Percentiles rank a stretch among this genome's conserved stretches.
Evolutionary conservation across 2,113 vertebrate species (phyloP).

Genomic region (Odobenus rosmarus): DNA sequence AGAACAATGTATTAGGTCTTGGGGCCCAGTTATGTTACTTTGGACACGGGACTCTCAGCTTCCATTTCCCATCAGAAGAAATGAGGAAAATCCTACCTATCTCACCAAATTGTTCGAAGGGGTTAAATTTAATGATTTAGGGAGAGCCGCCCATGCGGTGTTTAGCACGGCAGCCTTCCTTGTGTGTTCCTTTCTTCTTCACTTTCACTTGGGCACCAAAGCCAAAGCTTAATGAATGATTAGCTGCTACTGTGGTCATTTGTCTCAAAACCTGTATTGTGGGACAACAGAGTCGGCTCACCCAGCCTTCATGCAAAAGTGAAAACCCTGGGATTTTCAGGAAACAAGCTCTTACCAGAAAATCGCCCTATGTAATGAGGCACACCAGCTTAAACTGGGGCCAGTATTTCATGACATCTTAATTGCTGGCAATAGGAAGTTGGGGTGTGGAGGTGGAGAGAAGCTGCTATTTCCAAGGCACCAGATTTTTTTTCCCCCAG

Average conservation of each 20-base stretch:
- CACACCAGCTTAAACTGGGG: not conserved
- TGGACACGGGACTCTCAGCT: not conserved
- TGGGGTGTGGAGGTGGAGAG: not conserved
- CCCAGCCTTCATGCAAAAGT: not conserved
- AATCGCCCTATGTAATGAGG: not conserved
- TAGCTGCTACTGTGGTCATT: not conserved
- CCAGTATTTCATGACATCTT: not conserved
- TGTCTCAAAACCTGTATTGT: not conserved
- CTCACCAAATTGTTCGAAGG: not conserved
- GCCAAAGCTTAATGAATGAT: not conserved
- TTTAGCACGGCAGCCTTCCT: not conserved
- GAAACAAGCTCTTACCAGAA: not conserved
- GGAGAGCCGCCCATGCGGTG: not conserved
- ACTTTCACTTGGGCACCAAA: not conserved
- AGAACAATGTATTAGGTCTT: too few relatives aligned
- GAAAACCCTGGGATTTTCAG: not conserved
- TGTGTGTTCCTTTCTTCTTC: not conserved
- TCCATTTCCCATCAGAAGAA: constrained; percentile 1
- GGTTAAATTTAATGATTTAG: not conserved
- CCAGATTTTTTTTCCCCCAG: not conserved
- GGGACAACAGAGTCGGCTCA: not conserved
- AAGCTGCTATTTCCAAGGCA: not conserved
- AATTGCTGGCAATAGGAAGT: not conserved
- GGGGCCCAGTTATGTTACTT: not conserved
- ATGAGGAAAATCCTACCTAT: not conserved